Evolutionary conservation across 2,113 vertebrate species (phyloP).

Genomic region (Lutjanus erythropterus): DNA sequence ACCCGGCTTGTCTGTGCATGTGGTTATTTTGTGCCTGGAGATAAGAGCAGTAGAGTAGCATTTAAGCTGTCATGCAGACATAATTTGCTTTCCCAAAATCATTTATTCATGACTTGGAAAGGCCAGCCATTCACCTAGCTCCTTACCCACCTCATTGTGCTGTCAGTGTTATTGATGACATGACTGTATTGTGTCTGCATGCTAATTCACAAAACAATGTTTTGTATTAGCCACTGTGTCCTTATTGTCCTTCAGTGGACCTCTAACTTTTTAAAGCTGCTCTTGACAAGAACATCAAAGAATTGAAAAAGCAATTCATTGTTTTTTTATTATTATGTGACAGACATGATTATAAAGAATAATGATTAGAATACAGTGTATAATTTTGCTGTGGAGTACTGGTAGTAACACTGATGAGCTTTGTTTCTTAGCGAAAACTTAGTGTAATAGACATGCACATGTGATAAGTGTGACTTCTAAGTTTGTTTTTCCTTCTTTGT

Average conservation of each 20-base stretch:
- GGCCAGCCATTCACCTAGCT: slow-evolving; percentile 53
- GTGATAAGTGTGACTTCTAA: neutral
- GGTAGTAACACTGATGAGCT: neutral
- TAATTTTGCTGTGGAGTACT: neutral
- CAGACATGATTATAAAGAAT: neutral
- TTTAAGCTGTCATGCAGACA: slow-evolving; percentile 37
- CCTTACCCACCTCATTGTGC: slow-evolving; percentile 48
- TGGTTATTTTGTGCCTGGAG: slow-evolving; percentile 38
- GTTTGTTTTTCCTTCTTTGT: slow-evolving; percentile 9
- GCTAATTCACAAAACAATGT: slow-evolving; percentile 46
- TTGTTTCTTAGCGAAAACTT: neutral
- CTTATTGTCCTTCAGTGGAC: slow-evolving; percentile 29
- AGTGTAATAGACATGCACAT: neutral
- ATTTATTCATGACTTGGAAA: slow-evolving; percentile 66
- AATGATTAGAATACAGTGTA: neutral
- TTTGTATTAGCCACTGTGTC: slow-evolving; percentile 11
- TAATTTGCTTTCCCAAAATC: slow-evolving; percentile 53
- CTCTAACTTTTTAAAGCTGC: neutral
- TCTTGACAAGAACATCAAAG: neutral
- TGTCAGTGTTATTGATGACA: slow-evolving; percentile 69
- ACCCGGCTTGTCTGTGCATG: slow-evolving; percentile 36
- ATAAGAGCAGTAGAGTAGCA: slow-evolving; percentile 38
- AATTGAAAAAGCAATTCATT: neutral
- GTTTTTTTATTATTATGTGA: neutral
- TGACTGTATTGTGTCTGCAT: slow-evolving; percentile 49